A percentile compares a stretch with the other conserved stretches of the same genome.
These are phyloP conservation scores for Tromatobia lineatoria DNA, from an alignment of 2,888 invertebrate genomes.

Conservation along the genomic window DNA sequence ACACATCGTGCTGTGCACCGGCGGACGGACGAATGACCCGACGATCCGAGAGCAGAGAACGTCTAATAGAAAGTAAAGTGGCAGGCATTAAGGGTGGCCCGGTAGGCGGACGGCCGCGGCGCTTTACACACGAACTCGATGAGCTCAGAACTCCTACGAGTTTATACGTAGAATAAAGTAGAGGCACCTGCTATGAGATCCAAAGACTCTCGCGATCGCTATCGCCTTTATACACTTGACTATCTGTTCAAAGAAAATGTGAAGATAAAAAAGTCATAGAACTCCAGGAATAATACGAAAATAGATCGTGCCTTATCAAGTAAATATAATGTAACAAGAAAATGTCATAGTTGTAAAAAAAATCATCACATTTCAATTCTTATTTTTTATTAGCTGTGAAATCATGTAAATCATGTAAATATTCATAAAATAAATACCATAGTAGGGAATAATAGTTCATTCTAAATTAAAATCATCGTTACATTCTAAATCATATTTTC, in stretches of 20 bases:
- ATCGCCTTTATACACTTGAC: slow-evolving; percentile 52
- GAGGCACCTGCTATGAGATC: slow-evolving; percentile 60
- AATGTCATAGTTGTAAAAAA: not conserved
- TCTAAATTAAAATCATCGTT: too few species aligned
- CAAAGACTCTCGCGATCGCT: slow-evolving; percentile 44
- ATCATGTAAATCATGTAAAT: not conserved
- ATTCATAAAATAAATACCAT: too few species aligned
- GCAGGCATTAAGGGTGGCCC: slow-evolving; percentile 44
- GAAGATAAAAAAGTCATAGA: slow-evolving; percentile 19
- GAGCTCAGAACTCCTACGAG: not conserved
- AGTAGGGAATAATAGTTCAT: too few species aligned
- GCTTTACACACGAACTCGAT: not conserved
- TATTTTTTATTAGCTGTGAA: too few species aligned
- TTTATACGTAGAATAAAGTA: not conserved
- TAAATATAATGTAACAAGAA: not conserved
- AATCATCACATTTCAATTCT: not conserved
- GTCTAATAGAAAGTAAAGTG: slow-evolving; percentile 55
- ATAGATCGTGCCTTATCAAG: not conserved
- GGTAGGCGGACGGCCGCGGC: slow-evolving; percentile 24
- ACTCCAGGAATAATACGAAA: not conserved
- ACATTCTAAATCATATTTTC: too few species aligned
- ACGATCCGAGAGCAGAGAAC: slow-evolving; percentile 14
- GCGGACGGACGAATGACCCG: slow-evolving; percentile 4
- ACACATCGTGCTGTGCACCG: slow-evolving; percentile 2
- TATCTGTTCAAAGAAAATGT: slow-evolving; percentile 17